A percentile compares a stretch with the other conserved stretches of the same genome.
These are phyloP conservation scores for Diprion similis DNA, from an alignment of 1,140 invertebrate genomes.

Conservation along the genomic window DNA sequence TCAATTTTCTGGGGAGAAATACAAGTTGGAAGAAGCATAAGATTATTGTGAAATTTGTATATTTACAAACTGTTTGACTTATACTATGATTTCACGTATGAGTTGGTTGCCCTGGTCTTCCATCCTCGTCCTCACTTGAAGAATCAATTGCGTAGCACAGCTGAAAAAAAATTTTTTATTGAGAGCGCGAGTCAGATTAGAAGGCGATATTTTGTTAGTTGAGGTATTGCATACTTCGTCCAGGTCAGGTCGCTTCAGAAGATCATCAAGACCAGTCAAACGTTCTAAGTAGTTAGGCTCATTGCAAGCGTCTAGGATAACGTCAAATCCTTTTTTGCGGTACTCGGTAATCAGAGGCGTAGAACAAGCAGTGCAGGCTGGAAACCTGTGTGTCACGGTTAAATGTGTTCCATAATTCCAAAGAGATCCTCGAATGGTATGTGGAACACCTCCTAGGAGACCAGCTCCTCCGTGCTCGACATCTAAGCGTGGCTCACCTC, in stretches of 20 bases:
- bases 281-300: constrained; percentile 86
- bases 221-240: constrained; percentile 64
- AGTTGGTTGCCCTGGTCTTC: not conserved
- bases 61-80: too few species aligned
- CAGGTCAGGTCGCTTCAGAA: constrained; percentile 72
- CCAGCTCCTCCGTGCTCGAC: constrained; percentile 64
- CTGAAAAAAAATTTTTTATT: constrained; percentile 34
- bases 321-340: constrained; percentile 72
- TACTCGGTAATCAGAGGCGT: constrained; percentile 72
- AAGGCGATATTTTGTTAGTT: not conserved
- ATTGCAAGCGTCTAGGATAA: constrained; percentile 87
- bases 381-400: constrained; percentile 84
- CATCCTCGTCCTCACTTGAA: constrained; percentile 46
- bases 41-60: too few species aligned
- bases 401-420: constrained; percentile 80
- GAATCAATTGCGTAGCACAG: constrained; percentile 47
- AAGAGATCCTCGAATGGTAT: constrained; percentile 93
- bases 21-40: too few species aligned
- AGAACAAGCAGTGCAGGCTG: constrained; percentile 93
- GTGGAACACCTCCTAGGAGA: constrained; percentile 86
- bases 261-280: constrained; percentile 82
- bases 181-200: not conserved
- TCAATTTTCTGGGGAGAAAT: too few species aligned
- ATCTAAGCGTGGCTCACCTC: constrained; percentile 69
- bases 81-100: too few species aligned